Percentiles rank a stretch among this genome's conserved stretches.
Evolutionary conservation across 2,113 vertebrate genomes (phyloP).

Genomic region (Corythoichthys intestinalis): DNA sequence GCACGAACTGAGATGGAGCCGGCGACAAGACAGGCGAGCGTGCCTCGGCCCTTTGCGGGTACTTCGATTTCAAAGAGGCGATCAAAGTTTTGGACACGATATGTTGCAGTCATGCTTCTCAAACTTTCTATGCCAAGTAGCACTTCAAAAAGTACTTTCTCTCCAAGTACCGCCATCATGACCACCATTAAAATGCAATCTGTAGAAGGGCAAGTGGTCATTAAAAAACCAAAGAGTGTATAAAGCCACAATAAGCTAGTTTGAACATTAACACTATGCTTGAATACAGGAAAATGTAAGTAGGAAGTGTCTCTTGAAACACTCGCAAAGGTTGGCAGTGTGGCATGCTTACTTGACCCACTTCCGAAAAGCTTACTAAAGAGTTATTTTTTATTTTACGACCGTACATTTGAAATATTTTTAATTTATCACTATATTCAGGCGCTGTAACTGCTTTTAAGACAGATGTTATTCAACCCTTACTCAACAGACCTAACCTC

Average conservation of each 20-base stretch:
- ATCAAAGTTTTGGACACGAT: not conserved
- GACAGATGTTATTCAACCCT: no score
- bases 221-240: not conserved
- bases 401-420: no score
- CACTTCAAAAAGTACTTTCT: not conserved
- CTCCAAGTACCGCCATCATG: not conserved
- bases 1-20: not conserved
- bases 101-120: not conserved
- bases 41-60: slow-evolving; percentile 5
- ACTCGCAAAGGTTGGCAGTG: no score
- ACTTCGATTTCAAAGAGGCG: not conserved
- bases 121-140: not conserved
- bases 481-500: no score
- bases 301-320: no score
- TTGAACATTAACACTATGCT: not conserved
- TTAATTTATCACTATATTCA: no score
- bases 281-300: not conserved
- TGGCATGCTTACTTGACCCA: no score
- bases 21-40: slow-evolving; percentile 2
- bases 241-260: not conserved
- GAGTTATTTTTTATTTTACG: no score
- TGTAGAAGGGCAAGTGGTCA: not conserved
- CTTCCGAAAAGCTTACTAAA: no score
- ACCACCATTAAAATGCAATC: not conserved
- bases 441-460: no score